Conservation (phyloP, 2,113 vertebrate genomes). For the Eptesicus fuscus region DNA sequence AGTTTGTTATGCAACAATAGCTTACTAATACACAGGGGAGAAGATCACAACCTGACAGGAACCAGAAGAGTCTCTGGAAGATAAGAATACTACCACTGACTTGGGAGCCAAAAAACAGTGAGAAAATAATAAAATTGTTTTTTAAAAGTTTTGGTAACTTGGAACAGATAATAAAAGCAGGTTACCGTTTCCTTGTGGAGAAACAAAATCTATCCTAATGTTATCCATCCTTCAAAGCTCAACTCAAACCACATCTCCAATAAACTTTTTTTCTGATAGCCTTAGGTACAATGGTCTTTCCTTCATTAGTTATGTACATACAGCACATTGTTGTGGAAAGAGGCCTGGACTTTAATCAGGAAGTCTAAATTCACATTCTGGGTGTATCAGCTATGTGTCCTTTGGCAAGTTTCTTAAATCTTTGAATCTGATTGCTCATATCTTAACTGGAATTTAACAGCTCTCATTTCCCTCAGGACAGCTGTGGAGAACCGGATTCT, state of each 20-base stretch:
- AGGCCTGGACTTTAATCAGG: background rate
- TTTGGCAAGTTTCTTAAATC: slow-evolving; percentile 4
- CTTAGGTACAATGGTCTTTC: background rate
- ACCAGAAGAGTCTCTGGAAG: background rate
- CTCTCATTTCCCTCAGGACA: background rate
- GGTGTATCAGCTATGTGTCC: background rate
- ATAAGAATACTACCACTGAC: background rate
- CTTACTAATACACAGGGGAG: background rate
- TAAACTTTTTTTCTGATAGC: background rate
- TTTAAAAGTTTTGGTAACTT: background rate
- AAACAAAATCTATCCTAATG: background rate
- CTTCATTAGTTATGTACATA: background rate
- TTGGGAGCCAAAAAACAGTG: background rate
- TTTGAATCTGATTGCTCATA: slow-evolving; percentile 6
- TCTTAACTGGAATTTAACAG: background rate
- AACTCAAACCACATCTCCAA: background rate
- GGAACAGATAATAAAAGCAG: background rate
- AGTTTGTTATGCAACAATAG: background rate
- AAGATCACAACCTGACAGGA: background rate
- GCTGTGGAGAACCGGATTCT: background rate
- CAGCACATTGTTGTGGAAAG: background rate
- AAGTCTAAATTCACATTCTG: background rate
- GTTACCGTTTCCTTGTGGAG: background rate
- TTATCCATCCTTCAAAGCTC: background rate
- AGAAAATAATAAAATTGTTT: background rate